A percentile compares a stretch with the other conserved stretches of the same genome.
These are phyloP conservation scores for Cottoperca gobio DNA, from an alignment of 2,797 vertebrate genomes.

Conservation along the genomic window DNA sequence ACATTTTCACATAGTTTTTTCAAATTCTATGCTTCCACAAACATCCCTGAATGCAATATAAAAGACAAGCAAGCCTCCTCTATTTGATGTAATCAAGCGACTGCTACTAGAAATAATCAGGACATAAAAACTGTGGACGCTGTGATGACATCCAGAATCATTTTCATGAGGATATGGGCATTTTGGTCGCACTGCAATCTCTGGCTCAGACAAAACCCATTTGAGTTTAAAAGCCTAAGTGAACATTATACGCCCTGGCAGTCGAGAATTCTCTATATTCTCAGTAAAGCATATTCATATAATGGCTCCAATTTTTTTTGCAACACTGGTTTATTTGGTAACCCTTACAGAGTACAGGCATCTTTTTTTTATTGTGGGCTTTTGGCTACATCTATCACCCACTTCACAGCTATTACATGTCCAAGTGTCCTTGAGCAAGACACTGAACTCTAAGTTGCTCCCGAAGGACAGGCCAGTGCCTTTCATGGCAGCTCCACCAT, in stretches of 20 bases:
- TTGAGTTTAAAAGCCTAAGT: conserved; percentile 41
- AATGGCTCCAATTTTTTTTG: conserved; percentile 1
- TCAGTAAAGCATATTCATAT: conserved; percentile 25
- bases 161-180: conserved; percentile 40
- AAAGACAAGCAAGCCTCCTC: conserved; percentile 29
- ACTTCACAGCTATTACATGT: conserved; percentile 30
- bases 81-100: conserved; percentile 49
- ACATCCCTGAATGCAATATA: conserved; percentile 22
- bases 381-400: conserved; percentile 16
- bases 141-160: conserved; percentile 35
- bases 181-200: conserved; percentile 29
- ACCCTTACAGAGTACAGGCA: conserved; percentile 25
- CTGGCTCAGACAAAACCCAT: conserved; percentile 34
- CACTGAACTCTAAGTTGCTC: conserved; percentile 1
- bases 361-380: conserved; percentile 25
- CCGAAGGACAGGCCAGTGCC: neutral
- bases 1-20: conserved; percentile 34
- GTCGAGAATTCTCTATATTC: conserved; percentile 33
- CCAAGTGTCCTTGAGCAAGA: conserved; percentile 31
- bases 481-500: neutral
- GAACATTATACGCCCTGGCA: conserved; percentile 25
- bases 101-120: conserved; percentile 48
- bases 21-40: conserved; percentile 35
- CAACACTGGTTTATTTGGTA: conserved; percentile 20
- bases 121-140: conserved; percentile 29